Conservation (phyloP, 2,888 invertebrate genomes). For the Lypha dubia region DNA sequence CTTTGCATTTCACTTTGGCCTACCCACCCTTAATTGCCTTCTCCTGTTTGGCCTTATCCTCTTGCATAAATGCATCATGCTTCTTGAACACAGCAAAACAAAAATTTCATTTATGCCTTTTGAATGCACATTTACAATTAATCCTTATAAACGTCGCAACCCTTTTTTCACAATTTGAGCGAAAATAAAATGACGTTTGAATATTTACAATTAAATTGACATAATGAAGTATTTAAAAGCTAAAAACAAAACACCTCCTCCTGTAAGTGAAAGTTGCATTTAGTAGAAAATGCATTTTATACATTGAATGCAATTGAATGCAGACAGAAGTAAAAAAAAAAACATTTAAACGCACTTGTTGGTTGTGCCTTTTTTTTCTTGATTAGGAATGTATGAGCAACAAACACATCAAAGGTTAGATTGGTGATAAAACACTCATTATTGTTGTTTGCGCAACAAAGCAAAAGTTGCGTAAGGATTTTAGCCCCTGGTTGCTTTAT, state of each 20-base stretch:
- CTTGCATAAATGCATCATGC: constrained; percentile 23
- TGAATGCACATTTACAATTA: constrained; percentile 39
- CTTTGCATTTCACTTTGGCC: background rate
- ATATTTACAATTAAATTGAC: constrained; percentile 52
- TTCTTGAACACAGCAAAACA: background rate
- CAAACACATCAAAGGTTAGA: constrained; percentile 60
- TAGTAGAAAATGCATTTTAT: constrained; percentile 38
- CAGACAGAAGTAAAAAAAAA: constrained; percentile 1
- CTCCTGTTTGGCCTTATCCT: background rate
- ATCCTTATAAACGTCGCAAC: constrained; percentile 11
- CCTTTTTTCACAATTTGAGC: background rate
- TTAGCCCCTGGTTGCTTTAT: constrained; percentile 29
- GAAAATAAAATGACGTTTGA: background rate
- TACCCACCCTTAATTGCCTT: constrained; percentile 43
- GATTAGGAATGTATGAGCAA: constrained; percentile 9
- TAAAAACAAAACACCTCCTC: constrained; percentile 68
- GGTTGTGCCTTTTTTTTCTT: constrained; percentile 25
- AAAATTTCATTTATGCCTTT: constrained; percentile 46
- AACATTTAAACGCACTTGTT: constrained; percentile 59
- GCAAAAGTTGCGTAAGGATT: constrained; percentile 72
- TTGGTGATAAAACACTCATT: constrained; percentile 65
- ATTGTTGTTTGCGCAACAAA: constrained; percentile 69
- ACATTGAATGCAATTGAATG: constrained; percentile 55
- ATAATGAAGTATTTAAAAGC: constrained; percentile 64
- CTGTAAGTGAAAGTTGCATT: constrained; percentile 37